These are phyloP conservation scores for Diarsia rubi DNA, from an alignment of 2,888 invertebrate species.

Conservation along the genomic window DNA sequence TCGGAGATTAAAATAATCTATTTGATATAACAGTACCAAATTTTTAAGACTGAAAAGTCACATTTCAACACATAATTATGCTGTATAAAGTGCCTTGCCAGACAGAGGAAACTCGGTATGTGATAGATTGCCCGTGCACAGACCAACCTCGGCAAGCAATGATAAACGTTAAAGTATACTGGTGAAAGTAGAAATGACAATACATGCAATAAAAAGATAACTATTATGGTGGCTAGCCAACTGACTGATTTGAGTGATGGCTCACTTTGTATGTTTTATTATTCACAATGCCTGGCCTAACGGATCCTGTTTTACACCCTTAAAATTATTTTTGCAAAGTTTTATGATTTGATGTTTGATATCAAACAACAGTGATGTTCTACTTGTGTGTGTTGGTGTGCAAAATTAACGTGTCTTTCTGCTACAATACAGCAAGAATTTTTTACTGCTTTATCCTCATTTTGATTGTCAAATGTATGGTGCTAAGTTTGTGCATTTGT, in stretches of 20 bases:
- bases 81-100: neutral
- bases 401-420: neutral
- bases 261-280: neutral
- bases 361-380: too few species aligned
- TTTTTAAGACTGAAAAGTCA: neutral
- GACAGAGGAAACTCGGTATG: neutral
- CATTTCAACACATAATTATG: neutral
- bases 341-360: too few species aligned
- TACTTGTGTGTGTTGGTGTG: too few species aligned
- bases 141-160: neutral
- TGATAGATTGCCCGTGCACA: neutral
- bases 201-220: neutral
- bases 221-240: neutral
- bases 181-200: neutral
- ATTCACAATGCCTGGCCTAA: neutral
- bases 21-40: neutral
- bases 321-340: neutral
- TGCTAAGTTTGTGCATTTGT: neutral
- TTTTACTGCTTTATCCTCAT: neutral
- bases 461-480: neutral
- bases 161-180: neutral
- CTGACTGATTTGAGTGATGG: neutral
- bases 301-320: neutral
- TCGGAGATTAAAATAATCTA: constrained; percentile 57
- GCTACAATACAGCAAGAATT: neutral